Base-by-base conservation (phyloP, 2,113 vertebrate genomes). In the Leucopsar rothschildi region DNA sequence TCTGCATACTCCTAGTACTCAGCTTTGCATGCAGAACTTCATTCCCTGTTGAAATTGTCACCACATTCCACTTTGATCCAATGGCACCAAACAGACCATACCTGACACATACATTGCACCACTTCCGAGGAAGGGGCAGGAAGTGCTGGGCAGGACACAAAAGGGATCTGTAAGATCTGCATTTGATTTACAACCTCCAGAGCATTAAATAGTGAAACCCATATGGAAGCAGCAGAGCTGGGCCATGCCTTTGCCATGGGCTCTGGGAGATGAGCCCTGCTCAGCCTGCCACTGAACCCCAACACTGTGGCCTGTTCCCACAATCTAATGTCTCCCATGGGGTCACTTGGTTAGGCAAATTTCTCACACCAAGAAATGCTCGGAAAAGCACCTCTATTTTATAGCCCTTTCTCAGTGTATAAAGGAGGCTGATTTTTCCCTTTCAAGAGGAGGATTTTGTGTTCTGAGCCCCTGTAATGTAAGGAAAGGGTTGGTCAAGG, bases 381-480 rank as follows among this genome's bases (percentile, higher is more conserved):
- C 86, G 31, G 59, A 76, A 78, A 86, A 60, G 31, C 9, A 59
- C 10, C 60, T 78, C 66, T 12, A 8, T 53, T 76, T 52, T 25
- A 80, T 2, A 42, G 63, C 39, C 25, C 52, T 35, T 42, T 60
- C 31, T 9, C 27, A 86, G 52, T 50, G 86, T 92, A 57, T 33
- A 79, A 27, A 60, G 17, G 10, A 44, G 20, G 29, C 6, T 40
- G 31, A 44, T 28, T 80, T 64, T 56, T 42, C 39, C 57, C 15
- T 21, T 66, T 56, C 45, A 78, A 28, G 29, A 47, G 21, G 9
- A 22, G 27, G 33, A 6, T 16, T 21, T 18, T 40, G 18, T 5
- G 6, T n/a, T 89, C 66, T 29, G 29, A 75, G 29, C 9, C 31
- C 19, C 63, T 18, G 22, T 44, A 47, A 47, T 0, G 0, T 35